Base-by-base conservation (phyloP, 2,113 vertebrate species). In the Ammodramus savannarum region DNA sequence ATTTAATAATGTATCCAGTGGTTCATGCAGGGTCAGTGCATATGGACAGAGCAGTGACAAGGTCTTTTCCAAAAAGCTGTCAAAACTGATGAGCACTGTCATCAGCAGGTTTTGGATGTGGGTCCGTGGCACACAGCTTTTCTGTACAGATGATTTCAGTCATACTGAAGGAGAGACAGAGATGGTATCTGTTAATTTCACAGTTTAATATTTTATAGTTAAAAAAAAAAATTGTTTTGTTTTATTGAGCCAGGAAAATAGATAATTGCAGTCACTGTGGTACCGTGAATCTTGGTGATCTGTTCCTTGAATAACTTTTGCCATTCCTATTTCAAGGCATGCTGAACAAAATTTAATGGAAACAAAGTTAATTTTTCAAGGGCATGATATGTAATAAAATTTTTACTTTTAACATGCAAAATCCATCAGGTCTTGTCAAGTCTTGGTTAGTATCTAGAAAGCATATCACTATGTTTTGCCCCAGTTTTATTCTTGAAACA, bases 301-400 rank as follows among this genome's bases (percentile, higher is more conserved):
- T 73, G 54, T 79, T 94, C 90, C 78, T 91, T 73, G 59, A 87
- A 67, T 51, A 91, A 58, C 23, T 93, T 94, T 49, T 85, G 81
- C 91, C 85, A n/a, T 85, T 93, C 52, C 59, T 87, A 71, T 94
- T 93, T 93, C 85, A 93, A 93, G 93, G 91, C 94, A 93, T 80
- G 93, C 72, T 85, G 82, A 93, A 83, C 59, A 96, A 83, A 89
- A 74, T 13, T 29, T 26, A 90, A 77, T 74, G 67, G 72, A 95
- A 96, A 65, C 46, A 48, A 78, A 93, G 16, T 74, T 85, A 80
- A 83, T 80, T 95, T 95, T 91, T 95, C 71, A 89, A 91, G 78
- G 87, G 87, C 89, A 89, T 89, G 91, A 27, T 82, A 55, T 20
- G 23, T 62, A 94, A 96, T 94, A 95, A 95, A 96, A 79, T 75